These are phyloP conservation scores for Marasmarcha lunaedactyla DNA, from an alignment of 2,888 invertebrate genomes.

Conservation along the genomic window DNA sequence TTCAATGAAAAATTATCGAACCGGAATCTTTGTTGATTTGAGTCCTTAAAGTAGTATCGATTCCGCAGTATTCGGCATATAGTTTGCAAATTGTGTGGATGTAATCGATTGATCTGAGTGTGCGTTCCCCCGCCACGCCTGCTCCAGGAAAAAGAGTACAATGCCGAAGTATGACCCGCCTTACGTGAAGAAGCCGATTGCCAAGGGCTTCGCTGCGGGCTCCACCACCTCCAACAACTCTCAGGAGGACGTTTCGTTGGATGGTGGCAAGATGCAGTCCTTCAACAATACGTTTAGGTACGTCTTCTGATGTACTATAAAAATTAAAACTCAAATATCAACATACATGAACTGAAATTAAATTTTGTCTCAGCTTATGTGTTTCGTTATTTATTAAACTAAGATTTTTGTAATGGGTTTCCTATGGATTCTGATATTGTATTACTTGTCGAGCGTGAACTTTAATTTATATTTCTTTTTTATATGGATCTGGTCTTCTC, in stretches of 20 bases:
- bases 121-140: slow-evolving; percentile 68
- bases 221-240: slow-evolving; percentile 79
- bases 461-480: slow-evolving; percentile 45
- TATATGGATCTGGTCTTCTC: slow-evolving; percentile 57
- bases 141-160: slow-evolving; percentile 87
- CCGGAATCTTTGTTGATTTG: slow-evolving; percentile 1
- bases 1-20: slow-evolving; percentile 14
- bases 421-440: no score
- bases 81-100: slow-evolving; percentile 36
- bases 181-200: slow-evolving; percentile 85
- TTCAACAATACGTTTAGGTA: slow-evolving; percentile 87
- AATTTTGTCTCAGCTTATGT: no score
- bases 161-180: slow-evolving; percentile 90
- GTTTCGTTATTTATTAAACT: no score
- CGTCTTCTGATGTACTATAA: slow-evolving; percentile 13
- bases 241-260: slow-evolving; percentile 83
- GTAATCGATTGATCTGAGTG: slow-evolving; percentile 70
- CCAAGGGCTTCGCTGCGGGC: slow-evolving; percentile 77
- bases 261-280: slow-evolving; percentile 85
- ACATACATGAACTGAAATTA: neutral
- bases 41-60: slow-evolving; percentile 33
- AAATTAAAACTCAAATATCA: neutral
- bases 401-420: no score
- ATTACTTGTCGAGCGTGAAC: no score
- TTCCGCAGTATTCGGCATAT: slow-evolving; percentile 25